These are phyloP conservation scores for Panthera leo DNA, from an alignment of 2,113 vertebrate genomes.

Conservation along the genomic window DNA sequence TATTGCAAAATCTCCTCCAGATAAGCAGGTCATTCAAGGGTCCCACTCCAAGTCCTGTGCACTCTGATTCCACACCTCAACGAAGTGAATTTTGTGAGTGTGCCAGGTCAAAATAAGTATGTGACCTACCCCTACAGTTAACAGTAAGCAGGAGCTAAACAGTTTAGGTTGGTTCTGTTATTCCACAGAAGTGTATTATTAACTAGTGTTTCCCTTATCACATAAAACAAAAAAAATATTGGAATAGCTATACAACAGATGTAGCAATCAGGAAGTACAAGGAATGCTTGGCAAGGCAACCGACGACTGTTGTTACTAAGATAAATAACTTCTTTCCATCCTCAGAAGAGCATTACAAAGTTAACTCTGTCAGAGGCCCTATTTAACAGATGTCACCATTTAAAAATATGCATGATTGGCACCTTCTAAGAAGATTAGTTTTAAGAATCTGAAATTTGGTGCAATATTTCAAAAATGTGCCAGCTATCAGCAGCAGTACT, in stretches of 20 bases:
- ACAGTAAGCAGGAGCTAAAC: conserved; percentile 30
- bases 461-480: not conserved
- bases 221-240: not conserved
- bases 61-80: not conserved
- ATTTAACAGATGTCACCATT: not conserved
- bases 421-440: conserved; percentile 24
- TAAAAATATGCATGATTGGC: conserved; percentile 21
- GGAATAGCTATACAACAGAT: not conserved
- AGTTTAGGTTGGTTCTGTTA: conserved; percentile 15
- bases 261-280: conserved; percentile 43
- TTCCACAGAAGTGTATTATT: not conserved
- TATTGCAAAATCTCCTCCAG: not conserved
- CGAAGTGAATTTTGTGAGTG: not conserved
- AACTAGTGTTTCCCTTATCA: conserved; percentile 2
- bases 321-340: not conserved
- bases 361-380: conserved; percentile 12
- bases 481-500: not conserved
- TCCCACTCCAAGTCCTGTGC: not conserved
- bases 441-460: conserved; percentile 41
- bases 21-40: not conserved
- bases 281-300: conserved; percentile 33
- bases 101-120: not conserved
- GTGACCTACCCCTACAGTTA: not conserved
- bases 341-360: not conserved
- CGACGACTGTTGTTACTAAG: not conserved